phyloP scores from a whole-genome alignment of 2,888 invertebrate species.

The Sesia bembeciformis region DNA sequence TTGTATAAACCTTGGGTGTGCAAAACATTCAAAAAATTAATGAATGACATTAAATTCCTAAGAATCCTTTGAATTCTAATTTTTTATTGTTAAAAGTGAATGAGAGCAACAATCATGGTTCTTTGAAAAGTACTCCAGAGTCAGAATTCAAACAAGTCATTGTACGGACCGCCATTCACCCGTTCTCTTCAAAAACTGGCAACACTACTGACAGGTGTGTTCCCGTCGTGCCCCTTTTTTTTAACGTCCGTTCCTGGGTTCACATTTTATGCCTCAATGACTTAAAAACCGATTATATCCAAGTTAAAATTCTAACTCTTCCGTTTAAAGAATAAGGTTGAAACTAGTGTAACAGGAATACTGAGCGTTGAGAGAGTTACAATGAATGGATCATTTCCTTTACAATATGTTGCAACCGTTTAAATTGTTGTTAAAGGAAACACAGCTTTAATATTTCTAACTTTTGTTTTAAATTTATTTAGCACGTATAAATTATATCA shows the following conservation, averaged over 20 bases:
- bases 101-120: conserved; percentile 2
- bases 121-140: conserved; percentile 23
- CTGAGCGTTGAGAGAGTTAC: conserved; percentile 48
- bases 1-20: too few relatives aligned
- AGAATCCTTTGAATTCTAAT: neutral
- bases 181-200: conserved; percentile 69
- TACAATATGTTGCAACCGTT: conserved; percentile 65
- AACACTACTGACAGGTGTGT: conserved; percentile 72
- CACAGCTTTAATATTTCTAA: conserved; percentile 22
- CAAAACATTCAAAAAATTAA: too few relatives aligned
- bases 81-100: neutral
- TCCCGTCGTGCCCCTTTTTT: conserved; percentile 72
- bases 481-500: conserved; percentile 16
- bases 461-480: conserved; percentile 20
- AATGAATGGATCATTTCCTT: conserved; percentile 71
- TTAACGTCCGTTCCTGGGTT: conserved; percentile 63
- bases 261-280: conserved; percentile 15
- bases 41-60: too few relatives aligned
- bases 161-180: conserved; percentile 57
- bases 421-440: conserved; percentile 34
- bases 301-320: conserved; percentile 14
- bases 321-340: conserved; percentile 12
- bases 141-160: conserved; percentile 46
- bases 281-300: conserved; percentile 14
- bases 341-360: conserved; percentile 17